These are phyloP conservation scores for Tapirus terrestris DNA, from an alignment of 2,113 vertebrate species.

Conservation along the genomic window DNA sequence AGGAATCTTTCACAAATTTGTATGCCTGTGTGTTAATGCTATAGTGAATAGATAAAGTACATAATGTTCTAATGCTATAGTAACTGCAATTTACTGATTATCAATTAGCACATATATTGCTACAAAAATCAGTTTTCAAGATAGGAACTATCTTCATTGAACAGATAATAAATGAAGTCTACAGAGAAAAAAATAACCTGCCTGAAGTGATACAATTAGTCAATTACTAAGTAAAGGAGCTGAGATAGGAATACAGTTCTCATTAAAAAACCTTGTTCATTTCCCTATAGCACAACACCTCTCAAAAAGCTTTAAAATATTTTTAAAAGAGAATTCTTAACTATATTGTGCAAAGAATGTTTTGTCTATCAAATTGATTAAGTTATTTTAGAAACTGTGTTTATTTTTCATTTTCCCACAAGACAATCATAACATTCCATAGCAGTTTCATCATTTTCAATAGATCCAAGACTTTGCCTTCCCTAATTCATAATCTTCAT, in stretches of 20 bases:
- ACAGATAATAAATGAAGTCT: background rate
- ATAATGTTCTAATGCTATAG: background rate
- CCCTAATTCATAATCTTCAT: background rate
- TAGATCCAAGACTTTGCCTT: background rate
- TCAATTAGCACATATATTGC: background rate
- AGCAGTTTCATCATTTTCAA: background rate
- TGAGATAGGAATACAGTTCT: background rate
- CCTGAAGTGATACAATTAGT: background rate
- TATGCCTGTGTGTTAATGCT: background rate
- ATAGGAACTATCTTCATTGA: background rate
- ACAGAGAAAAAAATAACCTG: background rate
- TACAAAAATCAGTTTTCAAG: slow-evolving; percentile 24
- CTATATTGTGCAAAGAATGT: background rate
- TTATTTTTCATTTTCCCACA: background rate
- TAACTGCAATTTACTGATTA: background rate
- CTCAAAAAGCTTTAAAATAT: background rate
- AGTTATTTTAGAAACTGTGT: background rate
- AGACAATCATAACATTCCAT: background rate
- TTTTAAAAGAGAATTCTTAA: background rate
- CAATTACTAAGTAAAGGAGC: background rate
- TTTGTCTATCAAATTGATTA: background rate
- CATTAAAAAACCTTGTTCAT: background rate
- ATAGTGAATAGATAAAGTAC: background rate
- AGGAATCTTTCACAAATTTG: background rate
- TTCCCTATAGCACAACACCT: background rate